Conservation (phyloP, 2,888 invertebrate genomes). For the Lasioglossum figueresi region DNA sequence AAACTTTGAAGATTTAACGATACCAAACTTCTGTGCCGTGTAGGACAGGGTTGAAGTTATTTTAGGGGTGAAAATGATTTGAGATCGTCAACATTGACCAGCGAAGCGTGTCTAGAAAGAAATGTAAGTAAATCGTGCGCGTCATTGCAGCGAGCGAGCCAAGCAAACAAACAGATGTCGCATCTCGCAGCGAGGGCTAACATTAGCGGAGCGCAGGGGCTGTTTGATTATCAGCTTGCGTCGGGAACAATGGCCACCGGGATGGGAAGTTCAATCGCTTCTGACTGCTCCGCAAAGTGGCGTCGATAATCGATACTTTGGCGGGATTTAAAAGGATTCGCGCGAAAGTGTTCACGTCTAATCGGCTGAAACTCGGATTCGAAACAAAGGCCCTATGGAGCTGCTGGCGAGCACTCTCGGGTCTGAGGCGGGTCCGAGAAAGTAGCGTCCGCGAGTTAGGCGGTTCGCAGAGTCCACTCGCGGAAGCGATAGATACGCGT, state of each 20-base stretch:
- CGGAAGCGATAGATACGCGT: slow-evolving; percentile 48
- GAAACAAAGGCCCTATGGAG: background rate
- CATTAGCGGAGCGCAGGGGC: slow-evolving; percentile 20
- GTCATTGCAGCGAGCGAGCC: background rate
- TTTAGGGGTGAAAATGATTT: too few relatives aligned
- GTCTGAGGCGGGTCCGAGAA: background rate
- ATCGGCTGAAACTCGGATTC: background rate
- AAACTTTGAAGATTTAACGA: too few relatives aligned
- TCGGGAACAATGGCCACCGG: slow-evolving; percentile 15
- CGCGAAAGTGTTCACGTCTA: background rate
- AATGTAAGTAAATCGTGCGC: background rate
- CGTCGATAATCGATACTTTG: slow-evolving; percentile 29
- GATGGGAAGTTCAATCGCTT: slow-evolving; percentile 32
- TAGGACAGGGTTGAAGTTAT: too few relatives aligned
- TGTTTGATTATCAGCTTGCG: slow-evolving; percentile 41
- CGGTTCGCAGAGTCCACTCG: background rate
- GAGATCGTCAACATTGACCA: too few relatives aligned
- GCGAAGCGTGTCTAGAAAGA: too few relatives aligned
- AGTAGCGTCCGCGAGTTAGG: background rate
- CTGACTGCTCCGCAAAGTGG: slow-evolving; percentile 16
- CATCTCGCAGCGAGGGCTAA: slow-evolving; percentile 25
- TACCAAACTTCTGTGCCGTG: too few relatives aligned
- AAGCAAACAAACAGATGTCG: slow-evolving; percentile 22
- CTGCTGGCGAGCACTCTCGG: too few relatives aligned
- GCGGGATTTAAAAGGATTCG: background rate